A percentile compares a stretch with the other conserved stretches of the same genome.
These are phyloP conservation scores for Notodonta ziczac DNA, from an alignment of 2,888 invertebrate species.

Conservation along the genomic window DNA sequence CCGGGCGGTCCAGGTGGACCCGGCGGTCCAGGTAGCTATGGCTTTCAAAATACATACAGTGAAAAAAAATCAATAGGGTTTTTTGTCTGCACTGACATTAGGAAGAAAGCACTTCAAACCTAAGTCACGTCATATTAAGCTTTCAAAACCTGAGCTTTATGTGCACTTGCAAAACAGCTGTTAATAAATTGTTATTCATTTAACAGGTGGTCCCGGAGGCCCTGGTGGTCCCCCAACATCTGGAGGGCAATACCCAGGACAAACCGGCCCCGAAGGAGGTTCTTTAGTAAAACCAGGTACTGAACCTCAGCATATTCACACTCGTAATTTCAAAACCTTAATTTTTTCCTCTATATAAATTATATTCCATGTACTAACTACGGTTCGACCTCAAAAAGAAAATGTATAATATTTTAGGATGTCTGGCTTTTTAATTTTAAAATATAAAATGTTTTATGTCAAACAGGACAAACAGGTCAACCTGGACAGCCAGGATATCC, in stretches of 20 bases:
- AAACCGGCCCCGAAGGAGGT: conserved; percentile 22
- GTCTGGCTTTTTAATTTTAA: neutral
- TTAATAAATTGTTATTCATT: neutral
- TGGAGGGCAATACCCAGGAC: conserved; percentile 10
- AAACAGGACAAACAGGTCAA: conserved; percentile 41
- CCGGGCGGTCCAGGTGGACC: conserved; percentile 13
- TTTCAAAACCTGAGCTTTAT: too few species aligned
- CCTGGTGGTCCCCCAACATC: conserved; percentile 3
- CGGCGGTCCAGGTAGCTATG: neutral
- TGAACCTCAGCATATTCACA: neutral
- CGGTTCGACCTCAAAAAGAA: too few species aligned
- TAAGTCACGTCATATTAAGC: too few species aligned
- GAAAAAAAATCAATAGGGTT: too few species aligned
- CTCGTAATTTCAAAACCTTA: neutral
- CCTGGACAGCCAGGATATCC: conserved; percentile 28
- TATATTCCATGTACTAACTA: too few species aligned
- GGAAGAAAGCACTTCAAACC: too few species aligned
- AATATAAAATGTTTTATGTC: neutral
- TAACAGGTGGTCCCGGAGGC: conserved; percentile 7
- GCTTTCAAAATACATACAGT: neutral
- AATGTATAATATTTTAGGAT: too few species aligned
- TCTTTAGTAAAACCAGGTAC: conserved; percentile 51
- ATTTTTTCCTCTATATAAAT: neutral
- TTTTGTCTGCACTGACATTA: too few species aligned
- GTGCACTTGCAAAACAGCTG: neutral